Percentiles rank a stretch among this genome's conserved stretches.
Evolutionary conservation across 1,140 invertebrate genomes (phyloP).

Genomic region (Ceratina japonica): DNA sequence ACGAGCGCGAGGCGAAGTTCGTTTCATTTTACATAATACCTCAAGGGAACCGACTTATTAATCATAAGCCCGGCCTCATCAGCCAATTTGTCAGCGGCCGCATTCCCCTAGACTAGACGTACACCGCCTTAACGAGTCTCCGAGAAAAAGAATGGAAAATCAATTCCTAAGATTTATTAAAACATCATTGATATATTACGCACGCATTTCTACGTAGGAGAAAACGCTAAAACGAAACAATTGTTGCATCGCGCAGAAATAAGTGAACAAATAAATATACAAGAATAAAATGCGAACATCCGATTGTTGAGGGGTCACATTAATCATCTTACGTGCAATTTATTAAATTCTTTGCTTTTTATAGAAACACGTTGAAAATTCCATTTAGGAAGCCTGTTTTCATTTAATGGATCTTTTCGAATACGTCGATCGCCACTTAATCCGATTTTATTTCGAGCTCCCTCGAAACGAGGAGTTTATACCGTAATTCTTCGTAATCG

Average conservation of each 20-base stretch:
- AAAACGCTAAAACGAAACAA: too few relatives aligned
- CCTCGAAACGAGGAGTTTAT: background rate
- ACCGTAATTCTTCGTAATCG: constrained; percentile 27
- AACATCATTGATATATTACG: too few relatives aligned
- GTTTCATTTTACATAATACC: constrained; percentile 52
- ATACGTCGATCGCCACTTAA: background rate
- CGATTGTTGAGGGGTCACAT: background rate
- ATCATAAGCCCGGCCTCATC: constrained; percentile 34
- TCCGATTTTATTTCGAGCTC: constrained; percentile 10
- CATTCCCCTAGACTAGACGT: background rate
- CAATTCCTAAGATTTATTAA: too few relatives aligned
- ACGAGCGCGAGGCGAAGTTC: constrained; percentile 42
- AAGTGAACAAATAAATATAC: too few relatives aligned
- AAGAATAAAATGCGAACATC: too few relatives aligned
- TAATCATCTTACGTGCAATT: too few relatives aligned
- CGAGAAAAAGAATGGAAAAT: too few relatives aligned
- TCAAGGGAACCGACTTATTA: constrained; percentile 52
- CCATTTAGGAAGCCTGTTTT: background rate
- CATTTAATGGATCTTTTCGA: background rate
- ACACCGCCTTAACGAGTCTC: too few relatives aligned
- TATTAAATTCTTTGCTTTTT: too few relatives aligned
- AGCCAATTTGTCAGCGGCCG: background rate
- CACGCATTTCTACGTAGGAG: too few relatives aligned
- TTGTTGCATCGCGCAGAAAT: too few relatives aligned
- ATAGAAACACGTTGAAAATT: background rate